phyloP scores from a whole-genome alignment of 2,888 invertebrate genomes.

The Tachina lurida region DNA sequence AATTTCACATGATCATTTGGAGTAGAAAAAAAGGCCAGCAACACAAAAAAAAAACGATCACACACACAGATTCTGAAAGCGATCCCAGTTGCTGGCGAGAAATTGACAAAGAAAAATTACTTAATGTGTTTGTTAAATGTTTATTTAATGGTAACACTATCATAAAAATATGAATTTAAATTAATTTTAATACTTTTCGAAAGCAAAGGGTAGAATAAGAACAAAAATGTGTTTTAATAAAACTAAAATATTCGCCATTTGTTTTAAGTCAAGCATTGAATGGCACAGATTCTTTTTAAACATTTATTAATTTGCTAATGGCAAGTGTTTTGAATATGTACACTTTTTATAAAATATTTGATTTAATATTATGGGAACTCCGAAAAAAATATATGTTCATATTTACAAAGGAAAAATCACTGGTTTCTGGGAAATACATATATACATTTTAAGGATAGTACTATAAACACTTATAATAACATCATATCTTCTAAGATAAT shows the following conservation, averaged over 20 bases:
- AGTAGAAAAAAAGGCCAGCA: conserved; percentile 5
- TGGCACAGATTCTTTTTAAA: conserved; percentile 66
- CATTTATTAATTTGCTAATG: conserved; percentile 34
- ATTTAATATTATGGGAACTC: too few species aligned
- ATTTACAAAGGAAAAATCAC: too few species aligned
- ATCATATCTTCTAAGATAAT: too few species aligned
- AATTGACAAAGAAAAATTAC: conserved; percentile 74
- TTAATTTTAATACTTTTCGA: conserved; percentile 47
- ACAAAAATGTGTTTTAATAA: conserved; percentile 19
- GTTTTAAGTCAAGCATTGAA: conserved; percentile 78
- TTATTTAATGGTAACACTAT: conserved; percentile 68
- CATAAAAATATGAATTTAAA: conserved; percentile 66
- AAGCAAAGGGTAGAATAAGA: not conserved
- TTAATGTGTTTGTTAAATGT: conserved; percentile 81
- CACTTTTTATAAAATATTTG: too few species aligned
- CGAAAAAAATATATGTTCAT: too few species aligned
- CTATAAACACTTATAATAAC: too few species aligned
- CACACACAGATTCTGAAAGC: conserved; percentile 22
- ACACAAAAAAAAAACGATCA: conserved; percentile 59
- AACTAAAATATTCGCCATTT: conserved; percentile 73
- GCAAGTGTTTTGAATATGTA: too few species aligned
- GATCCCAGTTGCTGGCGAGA: conserved; percentile 63
- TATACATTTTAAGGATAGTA: too few species aligned
- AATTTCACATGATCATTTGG: conserved; percentile 62
- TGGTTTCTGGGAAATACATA: too few species aligned